Conservation (phyloP, 92 coral and sea anemone species). For the Epizoanthus illoricatus region DNA sequence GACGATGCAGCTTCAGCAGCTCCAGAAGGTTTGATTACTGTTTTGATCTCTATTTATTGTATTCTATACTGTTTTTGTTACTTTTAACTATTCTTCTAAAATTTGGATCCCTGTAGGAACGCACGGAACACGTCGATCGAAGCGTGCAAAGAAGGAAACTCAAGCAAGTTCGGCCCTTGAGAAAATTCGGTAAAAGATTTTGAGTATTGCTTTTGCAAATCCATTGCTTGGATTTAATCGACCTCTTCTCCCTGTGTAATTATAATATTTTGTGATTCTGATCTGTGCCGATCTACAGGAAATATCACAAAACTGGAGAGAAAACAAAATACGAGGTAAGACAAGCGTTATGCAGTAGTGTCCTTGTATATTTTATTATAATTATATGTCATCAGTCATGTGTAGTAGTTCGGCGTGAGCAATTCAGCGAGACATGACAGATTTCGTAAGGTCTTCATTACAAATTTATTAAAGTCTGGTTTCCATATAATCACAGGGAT, state of each 20-base stretch:
- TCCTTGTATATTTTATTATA: too few relatives aligned
- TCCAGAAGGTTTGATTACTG: conserved; percentile 70
- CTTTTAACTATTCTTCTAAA: conserved; percentile 8
- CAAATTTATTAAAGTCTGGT: too few relatives aligned
- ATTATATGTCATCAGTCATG: too few relatives aligned
- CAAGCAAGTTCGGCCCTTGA: conserved; percentile 89
- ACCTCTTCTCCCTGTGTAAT: neutral
- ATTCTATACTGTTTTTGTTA: neutral
- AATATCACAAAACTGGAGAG: conserved; percentile 94
- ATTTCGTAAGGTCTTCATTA: too few relatives aligned
- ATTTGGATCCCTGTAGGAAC: conserved; percentile 52
- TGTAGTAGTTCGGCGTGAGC: too few relatives aligned
- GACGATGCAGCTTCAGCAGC: conserved; percentile 49
- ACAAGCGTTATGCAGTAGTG: too few relatives aligned
- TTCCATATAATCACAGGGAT: too few relatives aligned
- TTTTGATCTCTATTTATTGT: neutral
- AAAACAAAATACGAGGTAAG: conserved; percentile 85
- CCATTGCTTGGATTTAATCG: neutral
- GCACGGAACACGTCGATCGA: conserved; percentile 77
- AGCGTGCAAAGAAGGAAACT: conserved; percentile 74
- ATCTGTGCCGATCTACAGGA: conserved; percentile 45
- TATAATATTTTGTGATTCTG: neutral
- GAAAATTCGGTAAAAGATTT: conserved; percentile 74
- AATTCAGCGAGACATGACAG: too few relatives aligned
- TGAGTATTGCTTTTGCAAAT: neutral